Percentiles rank a stretch among this genome's conserved stretches.
Evolutionary conservation across 2,888 invertebrate species (phyloP).

Genomic region (Drosophila nigritarsus): DNA sequence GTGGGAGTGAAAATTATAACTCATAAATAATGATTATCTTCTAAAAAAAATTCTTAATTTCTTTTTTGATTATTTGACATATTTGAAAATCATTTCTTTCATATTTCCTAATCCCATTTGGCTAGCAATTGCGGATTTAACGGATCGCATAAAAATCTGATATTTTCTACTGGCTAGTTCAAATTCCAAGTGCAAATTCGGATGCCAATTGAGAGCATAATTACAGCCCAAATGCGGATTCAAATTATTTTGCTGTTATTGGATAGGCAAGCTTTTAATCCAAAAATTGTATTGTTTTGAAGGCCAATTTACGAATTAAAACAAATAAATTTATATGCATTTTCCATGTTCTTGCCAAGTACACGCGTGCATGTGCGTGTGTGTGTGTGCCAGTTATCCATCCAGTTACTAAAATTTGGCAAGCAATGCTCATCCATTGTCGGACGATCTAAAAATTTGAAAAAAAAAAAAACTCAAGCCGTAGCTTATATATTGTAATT

Average conservation of each 20-base stretch:
- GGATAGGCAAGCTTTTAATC: neutral
- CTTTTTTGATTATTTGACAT: neutral
- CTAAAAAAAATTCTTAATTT: no score
- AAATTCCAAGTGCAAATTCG: neutral
- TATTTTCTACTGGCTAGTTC: neutral
- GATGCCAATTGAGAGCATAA: neutral
- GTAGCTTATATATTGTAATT: no score
- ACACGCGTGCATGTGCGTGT: no score
- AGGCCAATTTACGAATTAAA: conserved; percentile 27
- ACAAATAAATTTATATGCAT: conserved; percentile 12
- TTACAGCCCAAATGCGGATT: neutral
- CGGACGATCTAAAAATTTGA: neutral
- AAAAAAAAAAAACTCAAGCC: neutral
- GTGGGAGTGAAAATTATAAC: neutral
- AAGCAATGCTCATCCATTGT: conserved; percentile 5
- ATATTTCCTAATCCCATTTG: neutral
- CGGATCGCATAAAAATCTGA: neutral
- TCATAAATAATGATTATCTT: neutral
- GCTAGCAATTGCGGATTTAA: neutral
- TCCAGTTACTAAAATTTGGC: conserved; percentile 23
- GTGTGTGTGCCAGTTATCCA: neutral
- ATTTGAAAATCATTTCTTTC: neutral
- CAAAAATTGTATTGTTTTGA: neutral
- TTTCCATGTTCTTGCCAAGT: neutral
- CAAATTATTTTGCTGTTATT: conserved; percentile 10